These are phyloP conservation scores for Anabacerthia variegaticeps DNA, from an alignment of 2,797 vertebrate genomes.

Conservation along the genomic window DNA sequence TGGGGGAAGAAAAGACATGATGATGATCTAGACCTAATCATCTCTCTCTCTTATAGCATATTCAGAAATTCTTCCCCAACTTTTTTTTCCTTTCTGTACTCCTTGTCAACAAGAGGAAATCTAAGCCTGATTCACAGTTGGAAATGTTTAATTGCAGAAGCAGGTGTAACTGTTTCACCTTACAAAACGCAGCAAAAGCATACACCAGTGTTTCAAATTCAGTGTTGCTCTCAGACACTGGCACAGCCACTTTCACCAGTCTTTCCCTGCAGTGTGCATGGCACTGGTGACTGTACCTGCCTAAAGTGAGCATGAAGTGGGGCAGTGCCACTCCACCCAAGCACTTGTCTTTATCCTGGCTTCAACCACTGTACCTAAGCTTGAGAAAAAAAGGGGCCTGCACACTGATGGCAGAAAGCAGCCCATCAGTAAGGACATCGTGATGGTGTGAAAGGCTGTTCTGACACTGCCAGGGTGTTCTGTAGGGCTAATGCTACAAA, in stretches of 20 bases:
- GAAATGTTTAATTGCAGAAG: not conserved
- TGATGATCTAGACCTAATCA: not conserved
- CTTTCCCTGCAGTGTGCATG: not conserved
- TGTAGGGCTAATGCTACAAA: not conserved
- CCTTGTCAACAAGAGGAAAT: not conserved
- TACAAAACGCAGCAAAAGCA: not conserved
- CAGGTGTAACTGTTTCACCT: not conserved
- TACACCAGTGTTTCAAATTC: not conserved
- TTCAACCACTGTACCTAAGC: not conserved
- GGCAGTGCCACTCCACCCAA: accelerated
- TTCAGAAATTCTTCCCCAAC: not conserved
- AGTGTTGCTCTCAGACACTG: not conserved
- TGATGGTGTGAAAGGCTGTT: not conserved
- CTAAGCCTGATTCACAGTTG: not conserved
- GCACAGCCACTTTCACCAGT: not conserved
- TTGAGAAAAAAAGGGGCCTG: not conserved
- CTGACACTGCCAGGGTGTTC: not conserved
- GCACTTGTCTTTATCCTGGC: not conserved
- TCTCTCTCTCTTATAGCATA: not conserved
- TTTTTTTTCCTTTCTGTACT: not conserved
- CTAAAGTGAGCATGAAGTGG: not conserved
- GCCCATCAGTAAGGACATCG: not conserved
- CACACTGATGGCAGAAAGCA: not conserved
- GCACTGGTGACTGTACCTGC: not conserved
- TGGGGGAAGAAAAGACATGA: not conserved